Conservation (phyloP, 2,888 invertebrate species). For the Microctonus aethiopoides region DNA sequence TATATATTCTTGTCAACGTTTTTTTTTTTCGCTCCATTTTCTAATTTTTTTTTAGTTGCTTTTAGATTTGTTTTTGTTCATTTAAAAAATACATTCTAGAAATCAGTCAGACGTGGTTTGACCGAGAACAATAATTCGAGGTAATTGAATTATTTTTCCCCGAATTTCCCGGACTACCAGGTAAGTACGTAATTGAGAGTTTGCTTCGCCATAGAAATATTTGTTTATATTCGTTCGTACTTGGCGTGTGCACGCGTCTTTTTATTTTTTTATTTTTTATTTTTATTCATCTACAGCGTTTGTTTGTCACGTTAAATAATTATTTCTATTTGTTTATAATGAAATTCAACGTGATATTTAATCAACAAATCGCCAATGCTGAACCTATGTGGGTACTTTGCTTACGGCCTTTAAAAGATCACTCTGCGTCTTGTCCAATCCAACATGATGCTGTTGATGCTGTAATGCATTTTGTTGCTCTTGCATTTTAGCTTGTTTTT, state of each 20-base stretch:
- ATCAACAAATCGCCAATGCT: conserved; percentile 40
- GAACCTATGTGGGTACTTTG: conserved; percentile 81
- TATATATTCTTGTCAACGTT: neutral
- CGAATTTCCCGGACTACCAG: conserved; percentile 51
- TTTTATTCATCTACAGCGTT: conserved; percentile 23
- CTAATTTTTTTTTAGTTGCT: conserved; percentile 27
- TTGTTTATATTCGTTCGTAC: conserved; percentile 21
- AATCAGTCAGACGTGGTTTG: conserved; percentile 60
- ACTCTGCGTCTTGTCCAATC: conserved; percentile 79
- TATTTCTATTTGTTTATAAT: neutral
- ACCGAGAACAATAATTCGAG: conserved; percentile 23
- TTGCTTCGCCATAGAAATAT: conserved; percentile 35
- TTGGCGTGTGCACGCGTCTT: conserved; percentile 15
- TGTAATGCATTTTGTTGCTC: conserved; percentile 78
- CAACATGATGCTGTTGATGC: conserved; percentile 80
- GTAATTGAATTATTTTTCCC: conserved; percentile 23
- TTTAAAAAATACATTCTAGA: conserved; percentile 62
- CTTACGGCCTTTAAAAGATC: conserved; percentile 82
- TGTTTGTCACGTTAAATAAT: neutral
- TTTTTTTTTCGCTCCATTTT: conserved; percentile 28
- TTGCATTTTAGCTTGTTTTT: conserved; percentile 85
- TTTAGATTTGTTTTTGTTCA: conserved; percentile 37
- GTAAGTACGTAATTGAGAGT: conserved; percentile 64
- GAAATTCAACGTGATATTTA: neutral
- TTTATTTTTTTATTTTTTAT: conserved; percentile 21